Evolutionary conservation across 2,797 vertebrate species (phyloP), one percentile per base, ranked within the genome.

Genomic region (Scolopax bukidnonensis): DNA sequence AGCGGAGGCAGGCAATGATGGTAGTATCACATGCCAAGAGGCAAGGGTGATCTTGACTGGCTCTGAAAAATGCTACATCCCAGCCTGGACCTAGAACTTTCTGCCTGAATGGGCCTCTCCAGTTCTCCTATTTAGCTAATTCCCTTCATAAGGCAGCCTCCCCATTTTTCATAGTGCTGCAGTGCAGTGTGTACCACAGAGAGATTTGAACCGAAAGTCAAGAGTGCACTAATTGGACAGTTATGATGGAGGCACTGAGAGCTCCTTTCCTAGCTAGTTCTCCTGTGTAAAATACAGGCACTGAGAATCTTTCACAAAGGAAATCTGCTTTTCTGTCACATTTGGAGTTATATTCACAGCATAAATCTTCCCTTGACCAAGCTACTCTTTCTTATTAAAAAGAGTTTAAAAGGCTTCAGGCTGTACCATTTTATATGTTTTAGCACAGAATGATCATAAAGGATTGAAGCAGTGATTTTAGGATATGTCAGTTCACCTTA

Each of bases 401-500:
- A 84, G 56, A 60, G 24, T 83, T 82, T 70, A 36, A 91, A 95
- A 94, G 59, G 38, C 51, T 89, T 65, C 91, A 84, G 81, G 20
- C 11, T 80, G 83, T 86, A 86, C 69, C 81, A 61, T 71, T 93
- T 74, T 84, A 57, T 87, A 57, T 70, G 76, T 91, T 96, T 94
- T 91, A 89, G 50, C 93, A 96, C 81, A 93, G 79, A 79, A 67
- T 63, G 68, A 51, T 95, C 92, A 80, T 60, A 78, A 84, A 86
- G 91, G 59, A 81, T 81, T n/a, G 75, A 95, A 93, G 89, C 77
- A 91, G 75, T 87, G 84, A 88, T 80, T 56, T 81, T 61, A 74
- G 78, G 76, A 41, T 73, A 74, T 86, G 80, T 53, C 78, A 92
- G 28, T 61, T 86, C 90, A 94, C 96, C 70, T 96, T 95, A 92